phyloP scores from a whole-genome alignment of 2,888 invertebrate genomes.

The Pollenia angustigena region DNA sequence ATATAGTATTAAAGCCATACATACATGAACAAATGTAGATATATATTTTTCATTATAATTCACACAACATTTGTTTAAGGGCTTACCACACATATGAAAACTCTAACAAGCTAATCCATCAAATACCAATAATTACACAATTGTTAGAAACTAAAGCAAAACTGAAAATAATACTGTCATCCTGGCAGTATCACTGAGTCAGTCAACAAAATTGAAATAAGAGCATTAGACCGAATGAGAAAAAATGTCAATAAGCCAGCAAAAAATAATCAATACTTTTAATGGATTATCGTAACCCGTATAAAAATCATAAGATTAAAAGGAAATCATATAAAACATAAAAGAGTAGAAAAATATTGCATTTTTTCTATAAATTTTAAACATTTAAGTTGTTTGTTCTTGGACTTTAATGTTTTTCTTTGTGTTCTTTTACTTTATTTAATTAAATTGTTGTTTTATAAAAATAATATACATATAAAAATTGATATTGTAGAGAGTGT shows the following conservation, averaged over 20 bases:
- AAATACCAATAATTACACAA: conserved; percentile 56
- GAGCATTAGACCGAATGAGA: conserved; percentile 1
- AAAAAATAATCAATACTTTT: conserved; percentile 34
- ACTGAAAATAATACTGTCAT: conserved; percentile 10
- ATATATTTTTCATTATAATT: not conserved
- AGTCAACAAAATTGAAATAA: conserved; percentile 11
- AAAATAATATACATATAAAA: conserved; percentile 8
- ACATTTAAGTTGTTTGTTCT: not conserved
- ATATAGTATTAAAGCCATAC: no score
- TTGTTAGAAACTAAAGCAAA: conserved; percentile 3
- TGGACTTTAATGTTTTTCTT: not conserved
- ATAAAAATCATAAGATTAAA: not conserved
- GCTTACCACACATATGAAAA: conserved; percentile 37
- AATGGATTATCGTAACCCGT: conserved; percentile 25
- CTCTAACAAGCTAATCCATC: conserved; percentile 64
- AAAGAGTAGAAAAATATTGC: not conserved
- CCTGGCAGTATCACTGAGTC: not conserved
- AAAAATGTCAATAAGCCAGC: conserved; percentile 17
- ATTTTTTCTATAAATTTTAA: not conserved
- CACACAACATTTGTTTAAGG: conserved; percentile 44
- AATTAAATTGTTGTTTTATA: conserved; percentile 15
- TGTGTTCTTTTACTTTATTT: not conserved
- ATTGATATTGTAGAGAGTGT: not conserved
- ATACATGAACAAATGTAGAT: not conserved
- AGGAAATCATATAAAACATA: not conserved